These are phyloP conservation scores for Brachionus rubens DNA, from an alignment of 1,140 invertebrate genomes.

Conservation along the genomic window DNA sequence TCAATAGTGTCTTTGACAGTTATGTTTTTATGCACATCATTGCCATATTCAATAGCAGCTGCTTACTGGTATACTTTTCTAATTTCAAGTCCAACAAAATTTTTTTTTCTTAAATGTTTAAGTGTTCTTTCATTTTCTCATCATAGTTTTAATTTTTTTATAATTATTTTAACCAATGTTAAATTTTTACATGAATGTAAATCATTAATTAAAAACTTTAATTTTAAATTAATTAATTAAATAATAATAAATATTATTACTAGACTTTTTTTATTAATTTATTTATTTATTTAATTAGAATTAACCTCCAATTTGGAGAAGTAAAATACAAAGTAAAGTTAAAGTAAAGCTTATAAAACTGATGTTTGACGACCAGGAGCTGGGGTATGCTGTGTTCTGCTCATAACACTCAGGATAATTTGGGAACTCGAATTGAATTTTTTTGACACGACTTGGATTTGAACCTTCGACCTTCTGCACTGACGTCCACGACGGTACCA, in stretches of 20 bases:
- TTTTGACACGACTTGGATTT: too few relatives aligned
- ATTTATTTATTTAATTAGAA: too few relatives aligned
- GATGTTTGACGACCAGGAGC: too few relatives aligned
- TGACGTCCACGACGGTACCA: too few relatives aligned
- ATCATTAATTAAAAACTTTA: neutral
- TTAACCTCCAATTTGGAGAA: too few relatives aligned
- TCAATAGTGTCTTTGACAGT: neutral
- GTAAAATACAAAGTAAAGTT: too few relatives aligned
- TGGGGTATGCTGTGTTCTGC: too few relatives aligned
- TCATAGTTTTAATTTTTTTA: slow-evolving; percentile 8
- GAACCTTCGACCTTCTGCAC: too few relatives aligned
- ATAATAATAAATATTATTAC: neutral
- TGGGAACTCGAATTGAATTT: too few relatives aligned
- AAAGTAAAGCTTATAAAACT: too few relatives aligned
- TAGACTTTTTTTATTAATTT: neutral
- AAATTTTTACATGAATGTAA: slow-evolving; percentile 23
- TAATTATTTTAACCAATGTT: slow-evolving; percentile 11
- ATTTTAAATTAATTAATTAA: slow-evolving; percentile 2
- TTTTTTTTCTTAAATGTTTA: neutral
- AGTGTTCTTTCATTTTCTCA: slow-evolving; percentile 10
- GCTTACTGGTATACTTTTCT: neutral
- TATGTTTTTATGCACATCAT: neutral
- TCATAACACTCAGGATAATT: too few relatives aligned
- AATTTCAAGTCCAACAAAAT: neutral
- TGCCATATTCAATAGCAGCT: slow-evolving; percentile 13